phyloP scores from a whole-genome alignment of 2,797 vertebrate species.

The Peromyscus nudipes region DNA sequence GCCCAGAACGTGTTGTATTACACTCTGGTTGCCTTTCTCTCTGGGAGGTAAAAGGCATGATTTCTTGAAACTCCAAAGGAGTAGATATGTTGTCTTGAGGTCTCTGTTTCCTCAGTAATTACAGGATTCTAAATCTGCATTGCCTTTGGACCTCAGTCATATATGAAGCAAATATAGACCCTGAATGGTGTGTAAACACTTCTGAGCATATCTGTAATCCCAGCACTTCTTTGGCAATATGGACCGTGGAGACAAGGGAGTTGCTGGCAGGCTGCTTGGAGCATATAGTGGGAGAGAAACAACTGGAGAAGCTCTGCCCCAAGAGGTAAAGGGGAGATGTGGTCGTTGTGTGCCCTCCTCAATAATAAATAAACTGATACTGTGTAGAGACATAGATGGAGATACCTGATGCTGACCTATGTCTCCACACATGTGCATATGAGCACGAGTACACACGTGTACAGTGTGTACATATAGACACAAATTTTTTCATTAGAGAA shows the following conservation, averaged over 20 bases:
- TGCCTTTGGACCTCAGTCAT: neutral
- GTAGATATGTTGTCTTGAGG: accelerated
- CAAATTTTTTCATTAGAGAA: neutral
- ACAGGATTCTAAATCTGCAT: neutral
- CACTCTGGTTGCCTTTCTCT: neutral
- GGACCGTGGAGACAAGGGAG: neutral
- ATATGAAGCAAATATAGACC: neutral
- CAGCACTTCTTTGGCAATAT: neutral
- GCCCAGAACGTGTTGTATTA: neutral
- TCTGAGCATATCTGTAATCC: neutral
- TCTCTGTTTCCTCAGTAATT: neutral
- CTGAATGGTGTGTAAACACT: neutral
- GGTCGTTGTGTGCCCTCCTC: neutral
- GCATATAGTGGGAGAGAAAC: no score
- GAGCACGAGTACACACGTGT: no score
- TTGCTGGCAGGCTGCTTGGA: neutral
- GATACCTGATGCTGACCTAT: neutral
- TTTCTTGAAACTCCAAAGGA: neutral
- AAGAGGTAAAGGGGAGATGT: neutral
- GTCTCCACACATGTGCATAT: neutral
- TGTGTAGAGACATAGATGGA: neutral
- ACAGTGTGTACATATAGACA: neutral
- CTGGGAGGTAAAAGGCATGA: neutral
- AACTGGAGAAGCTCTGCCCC: neutral
- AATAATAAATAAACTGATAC: neutral